Evolutionary conservation across 2,888 invertebrate genomes (phyloP).

Genomic region (Heliconius ismenius): DNA sequence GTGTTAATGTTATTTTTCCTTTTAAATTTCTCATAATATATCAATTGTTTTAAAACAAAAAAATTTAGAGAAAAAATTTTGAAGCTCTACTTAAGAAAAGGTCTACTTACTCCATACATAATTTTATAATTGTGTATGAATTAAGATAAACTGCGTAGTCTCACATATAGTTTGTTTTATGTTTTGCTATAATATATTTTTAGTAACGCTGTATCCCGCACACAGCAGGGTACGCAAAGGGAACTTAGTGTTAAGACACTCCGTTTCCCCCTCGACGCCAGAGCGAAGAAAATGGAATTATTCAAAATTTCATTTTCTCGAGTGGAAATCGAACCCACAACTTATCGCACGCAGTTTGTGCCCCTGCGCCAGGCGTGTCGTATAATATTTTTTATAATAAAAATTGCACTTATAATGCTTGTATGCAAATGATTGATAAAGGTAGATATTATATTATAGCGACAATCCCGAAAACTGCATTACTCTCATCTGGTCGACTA

Average conservation of each 20-base stretch:
- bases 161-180: too few relatives aligned
- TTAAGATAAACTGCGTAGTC: too few relatives aligned
- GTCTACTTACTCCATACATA: too few relatives aligned
- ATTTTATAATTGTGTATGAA: too few relatives aligned
- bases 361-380: not conserved
- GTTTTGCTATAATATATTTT: not conserved
- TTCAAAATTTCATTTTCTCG: too few relatives aligned
- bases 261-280: not conserved
- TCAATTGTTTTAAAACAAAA: not conserved
- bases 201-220: not conserved
- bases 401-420: slow-evolving; percentile 42
- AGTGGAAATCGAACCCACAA: too few relatives aligned
- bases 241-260: not conserved
- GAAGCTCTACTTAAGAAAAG: too few relatives aligned
- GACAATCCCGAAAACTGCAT: slow-evolving; percentile 73
- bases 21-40: not conserved
- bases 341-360: not conserved
- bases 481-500: slow-evolving; percentile 68
- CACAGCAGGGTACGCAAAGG: not conserved
- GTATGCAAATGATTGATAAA: slow-evolving; percentile 57
- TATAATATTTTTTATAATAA: not conserved
- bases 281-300: not conserved
- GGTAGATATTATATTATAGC: slow-evolving; percentile 46
- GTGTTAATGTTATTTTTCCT: not conserved
- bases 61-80: too few relatives aligned